Percentiles rank a stretch among this genome's conserved stretches.
Evolutionary conservation across 2,113 vertebrate species (phyloP).

Genomic region (Psephotus haematonotus): DNA sequence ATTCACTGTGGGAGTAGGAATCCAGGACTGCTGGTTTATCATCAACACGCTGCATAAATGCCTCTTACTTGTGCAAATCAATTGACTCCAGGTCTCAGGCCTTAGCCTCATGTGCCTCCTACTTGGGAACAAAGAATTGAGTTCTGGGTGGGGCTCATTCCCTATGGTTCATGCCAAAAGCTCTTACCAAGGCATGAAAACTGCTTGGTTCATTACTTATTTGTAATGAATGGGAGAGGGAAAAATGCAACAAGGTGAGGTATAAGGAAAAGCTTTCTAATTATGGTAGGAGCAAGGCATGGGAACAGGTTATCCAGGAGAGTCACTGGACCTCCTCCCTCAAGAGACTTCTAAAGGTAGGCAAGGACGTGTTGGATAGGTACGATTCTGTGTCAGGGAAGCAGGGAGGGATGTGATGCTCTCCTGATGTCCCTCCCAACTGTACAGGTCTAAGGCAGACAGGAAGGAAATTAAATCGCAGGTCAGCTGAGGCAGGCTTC

Average conservation of each 20-base stretch:
- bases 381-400: not conserved
- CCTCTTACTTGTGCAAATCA: not conserved
- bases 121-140: not conserved
- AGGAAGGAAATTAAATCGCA: not conserved
- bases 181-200: not conserved
- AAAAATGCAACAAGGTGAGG: not conserved
- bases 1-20: not conserved
- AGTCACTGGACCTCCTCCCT: not conserved
- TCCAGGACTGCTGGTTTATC: not conserved
- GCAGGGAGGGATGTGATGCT: not conserved
- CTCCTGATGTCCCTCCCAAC: not conserved
- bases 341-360: not conserved
- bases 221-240: not conserved
- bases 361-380: not conserved
- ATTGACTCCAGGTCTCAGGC: not conserved
- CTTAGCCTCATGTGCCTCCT: not conserved
- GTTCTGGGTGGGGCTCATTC: not conserved
- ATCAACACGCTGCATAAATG: not conserved
- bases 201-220: not conserved
- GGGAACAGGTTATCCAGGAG: not conserved
- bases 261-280: not conserved
- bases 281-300: not conserved
- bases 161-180: not conserved
- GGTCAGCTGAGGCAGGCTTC: not conserved
- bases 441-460: not conserved